Percentiles rank a stretch among this genome's conserved stretches.
phyloP scores from a whole-genome alignment of 1,140 invertebrate species.

The Trachymyrmex septentrionalis region DNA sequence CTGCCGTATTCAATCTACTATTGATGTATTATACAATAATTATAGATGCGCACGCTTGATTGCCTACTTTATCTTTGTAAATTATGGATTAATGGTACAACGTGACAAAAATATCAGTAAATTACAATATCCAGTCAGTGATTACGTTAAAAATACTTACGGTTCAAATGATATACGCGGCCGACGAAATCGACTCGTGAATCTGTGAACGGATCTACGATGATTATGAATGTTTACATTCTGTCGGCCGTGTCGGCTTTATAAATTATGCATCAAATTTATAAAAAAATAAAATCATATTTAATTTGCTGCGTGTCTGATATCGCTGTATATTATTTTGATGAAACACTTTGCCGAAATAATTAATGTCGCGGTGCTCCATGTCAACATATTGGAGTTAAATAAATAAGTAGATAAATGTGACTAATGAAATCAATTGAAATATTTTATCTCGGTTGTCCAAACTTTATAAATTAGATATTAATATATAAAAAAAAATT shows the following conservation, averaged over 20 bases:
- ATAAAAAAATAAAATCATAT: conserved; percentile 1
- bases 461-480: conserved; percentile 37
- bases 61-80: not conserved
- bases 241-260: not conserved
- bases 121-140: not conserved
- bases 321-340: not conserved
- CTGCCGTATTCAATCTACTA: conserved; percentile 26
- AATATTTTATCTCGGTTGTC: conserved; percentile 11
- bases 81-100: not conserved
- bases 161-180: not conserved
- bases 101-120: not conserved
- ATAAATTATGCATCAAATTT: conserved; percentile 29
- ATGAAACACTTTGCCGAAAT: not conserved
- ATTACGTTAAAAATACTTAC: conserved; percentile 9
- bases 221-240: conserved; percentile 25
- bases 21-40: conserved; percentile 20
- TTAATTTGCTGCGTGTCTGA: conserved; percentile 7
- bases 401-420: conserved; percentile 24
- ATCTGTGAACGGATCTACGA: conserved; percentile 23
- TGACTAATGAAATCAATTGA: not conserved
- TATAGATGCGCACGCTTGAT: not conserved
- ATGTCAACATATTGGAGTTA: not conserved
- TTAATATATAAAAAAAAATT: conserved; percentile 34
- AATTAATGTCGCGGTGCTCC: conserved; percentile 7
- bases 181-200: not conserved